Evolutionary conservation across 2,113 vertebrate genomes (phyloP).

Genomic region (Cepphus grylle): DNA sequence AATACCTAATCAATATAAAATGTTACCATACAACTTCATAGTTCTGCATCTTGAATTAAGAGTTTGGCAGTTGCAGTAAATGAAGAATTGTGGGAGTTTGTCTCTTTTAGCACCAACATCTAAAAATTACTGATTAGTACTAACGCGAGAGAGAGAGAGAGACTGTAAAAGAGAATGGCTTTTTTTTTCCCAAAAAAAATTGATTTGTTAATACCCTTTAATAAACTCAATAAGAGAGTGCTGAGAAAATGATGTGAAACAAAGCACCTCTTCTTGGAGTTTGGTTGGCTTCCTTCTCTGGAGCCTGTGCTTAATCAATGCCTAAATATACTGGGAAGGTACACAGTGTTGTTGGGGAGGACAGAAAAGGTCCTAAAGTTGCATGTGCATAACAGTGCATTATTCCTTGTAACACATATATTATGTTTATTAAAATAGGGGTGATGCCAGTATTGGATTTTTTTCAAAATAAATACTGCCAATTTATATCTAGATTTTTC

Average conservation of each 20-base stretch:
- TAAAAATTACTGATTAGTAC: background rate
- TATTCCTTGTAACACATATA: background rate
- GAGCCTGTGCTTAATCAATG: background rate
- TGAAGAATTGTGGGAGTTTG: background rate
- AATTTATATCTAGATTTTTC: background rate
- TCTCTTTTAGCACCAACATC: background rate
- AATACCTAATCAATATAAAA: constrained; percentile 27
- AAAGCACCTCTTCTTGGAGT: background rate
- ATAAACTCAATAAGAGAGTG: background rate
- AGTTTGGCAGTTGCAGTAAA: background rate
- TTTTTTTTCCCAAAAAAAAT: too few relatives aligned
- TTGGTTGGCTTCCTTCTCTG: background rate
- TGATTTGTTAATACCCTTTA: background rate
- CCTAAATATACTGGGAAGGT: background rate
- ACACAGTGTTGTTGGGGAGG: background rate
- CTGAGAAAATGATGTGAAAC: background rate
- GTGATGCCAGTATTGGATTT: background rate
- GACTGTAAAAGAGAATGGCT: background rate
- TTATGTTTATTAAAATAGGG: background rate
- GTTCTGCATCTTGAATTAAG: background rate
- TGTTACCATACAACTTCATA: background rate
- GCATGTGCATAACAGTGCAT: background rate
- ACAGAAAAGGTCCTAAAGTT: background rate
- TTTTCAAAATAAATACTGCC: background rate
- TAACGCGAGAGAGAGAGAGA: background rate